Conservation (phyloP, 2,888 invertebrate genomes). For the Strigamia crassipes region DNA sequence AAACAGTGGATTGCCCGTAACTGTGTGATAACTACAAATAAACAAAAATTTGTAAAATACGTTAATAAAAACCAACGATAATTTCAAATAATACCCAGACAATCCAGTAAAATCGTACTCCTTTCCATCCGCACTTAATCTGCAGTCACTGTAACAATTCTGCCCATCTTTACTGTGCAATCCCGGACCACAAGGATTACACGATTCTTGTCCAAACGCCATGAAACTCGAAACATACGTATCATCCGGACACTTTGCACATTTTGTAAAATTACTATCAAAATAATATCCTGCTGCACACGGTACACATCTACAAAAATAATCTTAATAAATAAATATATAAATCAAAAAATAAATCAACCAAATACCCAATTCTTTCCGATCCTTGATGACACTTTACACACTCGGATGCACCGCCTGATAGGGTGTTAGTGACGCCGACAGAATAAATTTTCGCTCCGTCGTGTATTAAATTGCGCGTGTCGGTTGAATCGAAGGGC, state of each 20-base stretch:
- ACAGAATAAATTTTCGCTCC: constrained; percentile 63
- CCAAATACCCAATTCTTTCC: constrained; percentile 55
- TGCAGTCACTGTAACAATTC: constrained; percentile 61
- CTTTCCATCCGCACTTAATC: constrained; percentile 55
- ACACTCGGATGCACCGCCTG: constrained; percentile 65
- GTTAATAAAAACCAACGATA: not conserved
- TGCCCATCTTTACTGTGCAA: constrained; percentile 59
- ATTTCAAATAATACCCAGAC: constrained; percentile 55
- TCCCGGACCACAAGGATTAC: constrained; percentile 62
- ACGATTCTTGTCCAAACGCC: constrained; percentile 59
- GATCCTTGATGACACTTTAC: constrained; percentile 61
- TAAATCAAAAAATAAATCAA: not conserved
- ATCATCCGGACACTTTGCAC: constrained; percentile 61
- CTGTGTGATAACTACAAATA: constrained; percentile 57
- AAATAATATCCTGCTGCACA: constrained; percentile 64
- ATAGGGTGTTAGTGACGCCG: constrained; percentile 64
- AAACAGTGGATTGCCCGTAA: constrained; percentile 59
- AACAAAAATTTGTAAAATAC: constrained; percentile 43
- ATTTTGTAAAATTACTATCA: constrained; percentile 57
- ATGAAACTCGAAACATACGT: constrained; percentile 57
- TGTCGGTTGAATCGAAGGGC: constrained; percentile 30
- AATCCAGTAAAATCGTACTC: constrained; percentile 58
- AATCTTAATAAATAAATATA: constrained; percentile 36
- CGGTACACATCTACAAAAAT: constrained; percentile 61
- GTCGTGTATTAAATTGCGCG: constrained; percentile 55